A percentile compares a stretch with the other conserved stretches of the same genome.
These are phyloP conservation scores for Ectemnius lituratus DNA, from an alignment of 2,888 invertebrate species.

Conservation along the genomic window DNA sequence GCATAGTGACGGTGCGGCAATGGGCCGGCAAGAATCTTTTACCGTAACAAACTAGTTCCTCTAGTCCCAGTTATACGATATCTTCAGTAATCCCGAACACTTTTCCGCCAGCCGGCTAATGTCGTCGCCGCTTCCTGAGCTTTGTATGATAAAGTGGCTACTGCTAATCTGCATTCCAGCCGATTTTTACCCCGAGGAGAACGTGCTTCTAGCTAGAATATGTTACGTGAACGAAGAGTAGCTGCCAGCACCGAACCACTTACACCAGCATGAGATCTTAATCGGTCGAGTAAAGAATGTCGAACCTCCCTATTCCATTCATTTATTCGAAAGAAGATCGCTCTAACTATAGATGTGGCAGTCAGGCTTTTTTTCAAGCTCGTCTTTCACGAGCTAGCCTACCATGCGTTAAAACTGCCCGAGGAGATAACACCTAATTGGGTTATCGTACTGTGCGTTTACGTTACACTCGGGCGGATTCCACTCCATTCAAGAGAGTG, in stretches of 20 bases:
- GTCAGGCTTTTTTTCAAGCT: too few species aligned
- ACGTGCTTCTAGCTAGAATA: background rate
- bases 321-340: too few species aligned
- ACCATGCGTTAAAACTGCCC: background rate
- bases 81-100: slow-evolving; percentile 51
- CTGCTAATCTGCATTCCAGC: slow-evolving; percentile 8
- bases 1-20: slow-evolving; percentile 39
- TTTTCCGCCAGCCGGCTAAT: slow-evolving; percentile 49
- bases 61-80: slow-evolving; percentile 55
- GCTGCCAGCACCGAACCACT: too few species aligned
- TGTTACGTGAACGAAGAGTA: too few species aligned
- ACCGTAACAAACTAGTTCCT: slow-evolving; percentile 60
- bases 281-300: too few species aligned
- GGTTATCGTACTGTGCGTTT: slow-evolving; percentile 55
- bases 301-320: too few species aligned
- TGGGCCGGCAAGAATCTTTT: slow-evolving; percentile 57
- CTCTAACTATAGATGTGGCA: too few species aligned
- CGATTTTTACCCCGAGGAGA: background rate
- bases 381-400: too few species aligned
- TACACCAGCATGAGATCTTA: too few species aligned
- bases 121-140: slow-evolving; percentile 36
- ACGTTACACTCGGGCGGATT: slow-evolving; percentile 41
- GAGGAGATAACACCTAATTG: slow-evolving; percentile 58
- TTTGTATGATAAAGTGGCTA: slow-evolving; percentile 46
- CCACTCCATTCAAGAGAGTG: slow-evolving; percentile 33